Base-by-base conservation (phyloP, 2,888 invertebrate species). In the Harpalus rufipes region DNA sequence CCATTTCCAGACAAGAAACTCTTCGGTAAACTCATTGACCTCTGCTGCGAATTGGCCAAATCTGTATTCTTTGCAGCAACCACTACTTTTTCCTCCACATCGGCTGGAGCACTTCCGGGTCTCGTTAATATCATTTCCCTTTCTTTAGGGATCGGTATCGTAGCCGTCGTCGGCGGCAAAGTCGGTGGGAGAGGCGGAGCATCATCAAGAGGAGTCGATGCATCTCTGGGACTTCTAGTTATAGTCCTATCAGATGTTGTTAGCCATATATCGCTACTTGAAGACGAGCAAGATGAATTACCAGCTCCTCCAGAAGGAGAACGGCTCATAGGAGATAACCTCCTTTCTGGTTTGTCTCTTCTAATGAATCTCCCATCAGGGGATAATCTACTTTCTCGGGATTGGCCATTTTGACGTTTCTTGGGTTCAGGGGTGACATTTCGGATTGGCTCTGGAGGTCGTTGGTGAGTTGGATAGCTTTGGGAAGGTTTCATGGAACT, bases 31-130 rank as follows among this genome's bases (percentile, higher is more conserved):
- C 92, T 92, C 90, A 92, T 91, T n/a, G 92, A 92, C 86, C 92
- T 89, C 88, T 92, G 92, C 86, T 92, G 91, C 76, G 92, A 86
- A 84, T 90, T 89, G 85, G 90, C 85, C 41, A 89, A 87, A 7
- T 86, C 87, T 32, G 81, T 86, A 21, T 86, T 86, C n/a, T 86
- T 86, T 12, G 14, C 25, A 4, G 56, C 7, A 14, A 21, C 16
- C 59, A 32, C n/a, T n/a, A 68, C 41, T 25, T 85, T 74, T 56
- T 81, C 90, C 89, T 88, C 90, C 12, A 89, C 88, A 41, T 91
- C 90, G 18, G 91, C 91, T 0, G 93, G 93, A 6, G 93, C 93
- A 88, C 93, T 93, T 85, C 92, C 93, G 8, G 93, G 93, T 76
- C 93, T 90, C 83, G 92, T 91, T 16, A 91, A 87, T 59, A 91